Base-by-base conservation (phyloP, 2,797 vertebrate species). In the Alfaro cultratus region DNA sequence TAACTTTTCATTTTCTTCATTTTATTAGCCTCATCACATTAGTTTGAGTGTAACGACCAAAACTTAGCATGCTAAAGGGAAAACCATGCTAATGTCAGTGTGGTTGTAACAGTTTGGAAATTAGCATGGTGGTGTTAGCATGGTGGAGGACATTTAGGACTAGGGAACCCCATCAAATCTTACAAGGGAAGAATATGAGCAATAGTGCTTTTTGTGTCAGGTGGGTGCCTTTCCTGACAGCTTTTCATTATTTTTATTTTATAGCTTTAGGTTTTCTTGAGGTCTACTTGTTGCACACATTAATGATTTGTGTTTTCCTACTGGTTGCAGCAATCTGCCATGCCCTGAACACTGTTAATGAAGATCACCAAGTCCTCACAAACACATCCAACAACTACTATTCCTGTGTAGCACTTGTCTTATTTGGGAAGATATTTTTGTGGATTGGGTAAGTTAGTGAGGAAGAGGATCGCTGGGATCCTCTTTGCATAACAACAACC, bases 31-130 rank as follows among this genome's bases (percentile, higher is more conserved):
- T 72, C 26, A 39, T 39, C 16, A 68, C 13, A 36, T 75, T 36
- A 26, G 26, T 77, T 76, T 68, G n/a, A 60, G 29, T n/a, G 36
- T 68, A 18, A 51, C 29, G 29, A 36, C 18, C 26, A 64, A 74
- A 78, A 7, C 31, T 53, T 70, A 67, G 68, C 31, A 41, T 73
- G 47, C 71, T 70, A 21, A 47, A 23, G 51, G n/a, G 8, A 78
- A 34, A 60, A 15, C 57, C 29, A 60, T 31, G 57, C 5, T 31
- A 60, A 60, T 5, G 31, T 16, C 12, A 60, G 18, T 8, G 16
- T 39, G 31, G 16, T 18, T 18, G 8, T 49, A 49, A 49, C 47
- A 49, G 45, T 49, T 49, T 49, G 34, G 34, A 11, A 67, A 39
- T 36, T n/a, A 67, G 34, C 62, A 39, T 11, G 34, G 34, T 67